Base-by-base conservation (phyloP, 2,113 vertebrate genomes). In the Condylura cristata region DNA sequence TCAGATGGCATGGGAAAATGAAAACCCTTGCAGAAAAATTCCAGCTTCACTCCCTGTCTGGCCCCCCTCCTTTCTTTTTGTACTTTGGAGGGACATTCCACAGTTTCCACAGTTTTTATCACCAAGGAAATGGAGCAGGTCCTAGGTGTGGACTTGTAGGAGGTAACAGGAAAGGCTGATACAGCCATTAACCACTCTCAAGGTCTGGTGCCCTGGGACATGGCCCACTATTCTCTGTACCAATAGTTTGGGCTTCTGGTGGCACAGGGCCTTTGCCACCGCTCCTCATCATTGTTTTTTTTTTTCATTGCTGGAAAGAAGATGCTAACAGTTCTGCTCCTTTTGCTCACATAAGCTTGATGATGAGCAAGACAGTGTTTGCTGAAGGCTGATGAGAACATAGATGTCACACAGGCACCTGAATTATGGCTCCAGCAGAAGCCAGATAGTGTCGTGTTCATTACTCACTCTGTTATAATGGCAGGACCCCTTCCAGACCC, bases 1-100 rank as follows among this genome's bases (percentile, higher is more conserved):
- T 97, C 60, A 22, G 4, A 0, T 83, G 60, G 94, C 80, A 78
- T 93, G 94, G 94, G 66, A 96, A 95, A 88, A 80, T 74, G 37
- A 5, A 97, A 96, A 85, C 20, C 75, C 48, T 94, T 95, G 61
- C 32, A 60, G 86, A 83, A 88, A 86, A 90, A 90, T 44, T 24
- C 81, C 86, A 82, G 24, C 48, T 5, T 30, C 32, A 53, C 28
- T 16, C 16, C 30, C 65, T 53, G 18, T 10, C 41, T 46, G 12
- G 3, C 46, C 58, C 2, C 14, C 61, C 1, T 0, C 14, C 60
- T 0, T 76, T 46, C 48, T 46, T 65, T 71, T 32, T 61, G 30
- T 75, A 11, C 71, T 66, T 86, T 60, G 65, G 53, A 65, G 18
- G 9, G 46, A 56, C 4, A 2, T 74, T 74, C 56, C 18, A 30